Evolutionary conservation across 1,140 invertebrate genomes (phyloP).

Genomic region (Rhizoglyphus robini): DNA sequence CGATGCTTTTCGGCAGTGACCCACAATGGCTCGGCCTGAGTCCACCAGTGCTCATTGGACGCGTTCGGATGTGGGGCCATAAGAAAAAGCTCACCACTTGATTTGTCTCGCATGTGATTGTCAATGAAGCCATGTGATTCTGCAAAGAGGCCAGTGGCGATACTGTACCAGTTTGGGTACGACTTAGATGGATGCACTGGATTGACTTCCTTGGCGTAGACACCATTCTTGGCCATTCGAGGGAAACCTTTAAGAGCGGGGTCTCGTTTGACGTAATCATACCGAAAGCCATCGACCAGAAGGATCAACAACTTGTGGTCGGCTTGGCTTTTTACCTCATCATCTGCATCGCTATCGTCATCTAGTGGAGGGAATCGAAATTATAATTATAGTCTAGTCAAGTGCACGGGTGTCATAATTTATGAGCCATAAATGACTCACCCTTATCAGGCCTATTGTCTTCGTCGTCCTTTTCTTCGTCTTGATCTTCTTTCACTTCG

Average conservation of each 20-base stretch:
- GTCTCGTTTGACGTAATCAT: slow-evolving; percentile 21
- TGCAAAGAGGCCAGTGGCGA: slow-evolving; percentile 25
- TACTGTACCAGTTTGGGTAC: slow-evolving; percentile 24
- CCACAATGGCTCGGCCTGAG: slow-evolving; percentile 26
- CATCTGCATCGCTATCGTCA: not conserved
- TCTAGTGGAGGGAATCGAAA: not conserved
- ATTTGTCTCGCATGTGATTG: slow-evolving; percentile 25
- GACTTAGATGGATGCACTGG: slow-evolving; percentile 25
- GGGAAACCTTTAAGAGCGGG: slow-evolving; percentile 20
- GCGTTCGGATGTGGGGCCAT: slow-evolving; percentile 24
- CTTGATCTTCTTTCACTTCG: not conserved
- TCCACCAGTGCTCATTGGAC: slow-evolving; percentile 26
- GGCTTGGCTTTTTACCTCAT: slow-evolving; percentile 8
- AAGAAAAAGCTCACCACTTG: slow-evolving; percentile 23
- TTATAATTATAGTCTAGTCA: not conserved
- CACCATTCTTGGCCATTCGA: slow-evolving; percentile 19
- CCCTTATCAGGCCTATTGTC: not conserved
- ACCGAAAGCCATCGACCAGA: slow-evolving; percentile 21
- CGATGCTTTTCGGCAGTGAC: slow-evolving; percentile 24
- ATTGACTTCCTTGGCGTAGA: slow-evolving; percentile 20
- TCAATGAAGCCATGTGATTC: slow-evolving; percentile 26
- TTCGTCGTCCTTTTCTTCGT: not conserved
- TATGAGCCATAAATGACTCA: not conserved
- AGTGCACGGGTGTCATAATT: not conserved
- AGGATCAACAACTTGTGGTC: slow-evolving; percentile 19